Conservation (phyloP, 1,140 invertebrate genomes). For the Campoletis sonorensis region DNA sequence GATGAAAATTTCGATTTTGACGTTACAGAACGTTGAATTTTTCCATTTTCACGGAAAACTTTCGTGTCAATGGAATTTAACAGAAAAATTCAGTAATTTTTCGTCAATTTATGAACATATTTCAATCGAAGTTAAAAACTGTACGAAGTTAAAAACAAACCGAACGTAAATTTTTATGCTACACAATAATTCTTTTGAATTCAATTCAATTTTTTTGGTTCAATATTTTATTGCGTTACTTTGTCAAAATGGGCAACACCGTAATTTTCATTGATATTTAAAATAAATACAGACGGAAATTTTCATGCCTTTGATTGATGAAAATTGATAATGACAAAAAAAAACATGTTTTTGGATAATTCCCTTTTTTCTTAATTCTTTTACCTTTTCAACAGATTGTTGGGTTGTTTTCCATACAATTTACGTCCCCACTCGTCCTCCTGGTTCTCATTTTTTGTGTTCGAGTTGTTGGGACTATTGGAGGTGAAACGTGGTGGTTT, state of each 20-base stretch:
- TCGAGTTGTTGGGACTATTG: slow-evolving; percentile 58
- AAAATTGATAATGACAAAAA: no score
- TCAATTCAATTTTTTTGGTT: background rate
- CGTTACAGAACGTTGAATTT: no score
- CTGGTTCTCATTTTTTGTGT: slow-evolving; percentile 68
- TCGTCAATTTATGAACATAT: no score
- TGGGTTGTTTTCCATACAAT: slow-evolving; percentile 82
- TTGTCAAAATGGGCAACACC: background rate
- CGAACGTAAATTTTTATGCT: background rate
- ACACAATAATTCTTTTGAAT: background rate
- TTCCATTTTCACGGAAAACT: background rate
- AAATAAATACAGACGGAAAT: no score
- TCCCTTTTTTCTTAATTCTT: background rate
- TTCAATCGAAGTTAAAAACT: no score
- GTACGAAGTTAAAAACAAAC: no score
- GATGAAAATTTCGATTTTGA: no score
- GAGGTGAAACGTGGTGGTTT: slow-evolving; percentile 76
- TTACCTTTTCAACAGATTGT: slow-evolving; percentile 64
- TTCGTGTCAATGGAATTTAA: no score
- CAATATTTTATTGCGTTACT: background rate
- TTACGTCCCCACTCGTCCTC: slow-evolving; percentile 90
- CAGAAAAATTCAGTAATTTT: no score
- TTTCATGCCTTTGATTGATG: no score
- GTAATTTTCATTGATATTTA: no score
- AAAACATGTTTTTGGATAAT: background rate